Evolutionary conservation across 1,140 invertebrate species (phyloP), one percentile per base, ranked within the genome.

Genomic region (Akabosia matsudoensis): DNA sequence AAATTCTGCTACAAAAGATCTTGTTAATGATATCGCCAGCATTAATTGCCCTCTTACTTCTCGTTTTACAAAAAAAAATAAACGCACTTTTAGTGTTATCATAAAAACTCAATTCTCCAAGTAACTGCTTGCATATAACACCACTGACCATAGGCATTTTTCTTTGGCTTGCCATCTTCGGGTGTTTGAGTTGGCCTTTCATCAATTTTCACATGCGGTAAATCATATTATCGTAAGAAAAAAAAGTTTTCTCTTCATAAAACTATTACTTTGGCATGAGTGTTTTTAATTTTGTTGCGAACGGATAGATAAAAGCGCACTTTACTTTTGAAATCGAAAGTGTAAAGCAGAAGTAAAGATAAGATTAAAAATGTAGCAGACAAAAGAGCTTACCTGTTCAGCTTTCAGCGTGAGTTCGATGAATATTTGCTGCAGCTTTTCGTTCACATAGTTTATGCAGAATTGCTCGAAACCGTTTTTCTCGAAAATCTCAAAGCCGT

Each of bases 381-480:
- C 13, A 61, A 76, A n/a, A 61, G 1, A 7, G 51, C 83, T 85
- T 82, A 88, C 88, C 84, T 90, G 90, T 84, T 92, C 91, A 51
- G 90, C 89, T 83, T 92, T 92, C 26, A 92, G 83, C 0, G 91
- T 92, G 24, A 92, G 84, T 79, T 92, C 91, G 79, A 92, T 92
- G 83, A 92, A 92, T 72, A 92, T 92, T 83, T 92, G 91, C 82
- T 92, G 91, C n/a, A 92, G 85, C 83, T 93, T 91, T 84, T 92
- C 91, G 84, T 93, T 92, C 75, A 96, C 96, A 86, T 95, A 98
- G 86, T 98, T 97, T 76, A 97, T 98, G 86, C 95, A 97, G 83
- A 97, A 93, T 84, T 93, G 91, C 83, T 95, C 93, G 85, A 95
- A 95, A 73, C 92, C 90, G 83, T 90, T 90, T 81, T 86, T 85